phyloP scores from a whole-genome alignment of 2,113 vertebrate species.

The Chaetodon auriga region DNA sequence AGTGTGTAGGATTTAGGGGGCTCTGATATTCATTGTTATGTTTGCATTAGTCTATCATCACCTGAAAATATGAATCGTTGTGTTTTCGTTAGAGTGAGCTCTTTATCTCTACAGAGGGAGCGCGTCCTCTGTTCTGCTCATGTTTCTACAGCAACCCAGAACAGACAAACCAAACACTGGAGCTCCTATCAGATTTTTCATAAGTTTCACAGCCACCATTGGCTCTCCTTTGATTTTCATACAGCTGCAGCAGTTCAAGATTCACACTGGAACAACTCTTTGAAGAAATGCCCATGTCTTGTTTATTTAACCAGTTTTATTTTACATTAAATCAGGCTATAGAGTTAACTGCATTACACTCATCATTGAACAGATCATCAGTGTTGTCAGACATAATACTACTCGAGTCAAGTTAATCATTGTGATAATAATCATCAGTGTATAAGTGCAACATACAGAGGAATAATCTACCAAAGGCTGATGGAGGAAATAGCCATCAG shows the following conservation, averaged over 20 bases:
- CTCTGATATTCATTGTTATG: too few species aligned
- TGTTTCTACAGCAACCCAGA: too few species aligned
- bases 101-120: too few species aligned
- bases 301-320: conserved; percentile 73
- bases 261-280: not conserved
- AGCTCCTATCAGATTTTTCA: too few species aligned
- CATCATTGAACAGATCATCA: conserved; percentile 71
- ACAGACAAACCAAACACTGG: too few species aligned
- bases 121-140: too few species aligned
- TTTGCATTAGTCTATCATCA: too few species aligned
- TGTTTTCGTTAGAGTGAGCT: too few species aligned
- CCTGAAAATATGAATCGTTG: too few species aligned
- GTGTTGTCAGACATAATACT: conserved; percentile 71
- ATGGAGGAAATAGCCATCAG: conserved; percentile 42
- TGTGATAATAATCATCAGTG: conserved; percentile 57
- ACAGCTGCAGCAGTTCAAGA: not conserved
- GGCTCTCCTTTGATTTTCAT: not conserved
- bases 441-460: conserved; percentile 70
- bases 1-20: too few species aligned
- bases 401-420: conserved; percentile 66
- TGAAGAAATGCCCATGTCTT: not conserved
- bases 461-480: conserved; percentile 54
- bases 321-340: conserved; percentile 77
- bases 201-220: too few species aligned
- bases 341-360: conserved; percentile 77